These are phyloP conservation scores for Lamprologus sp. DNA, from an alignment of 2,113 vertebrate species.

Conservation along the genomic window DNA sequence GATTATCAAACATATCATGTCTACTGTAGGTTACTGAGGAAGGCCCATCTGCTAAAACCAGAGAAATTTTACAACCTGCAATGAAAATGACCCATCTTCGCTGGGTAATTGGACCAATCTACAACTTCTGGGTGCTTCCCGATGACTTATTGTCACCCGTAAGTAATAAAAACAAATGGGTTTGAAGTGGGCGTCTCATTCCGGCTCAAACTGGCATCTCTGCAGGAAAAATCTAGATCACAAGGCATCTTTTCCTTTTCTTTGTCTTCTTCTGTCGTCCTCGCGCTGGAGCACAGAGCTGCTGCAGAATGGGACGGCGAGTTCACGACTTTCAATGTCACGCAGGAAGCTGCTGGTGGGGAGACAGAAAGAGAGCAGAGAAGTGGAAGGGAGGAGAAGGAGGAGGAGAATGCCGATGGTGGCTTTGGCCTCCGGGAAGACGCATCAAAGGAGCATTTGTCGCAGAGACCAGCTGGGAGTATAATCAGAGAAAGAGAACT, in stretches of 20 bases:
- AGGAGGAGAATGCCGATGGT: constrained; percentile 22
- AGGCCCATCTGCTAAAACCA: neutral
- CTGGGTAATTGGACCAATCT: neutral
- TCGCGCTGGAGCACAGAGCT: constrained; percentile 20
- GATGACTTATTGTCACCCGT: neutral
- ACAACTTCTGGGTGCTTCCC: neutral
- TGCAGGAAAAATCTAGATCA: neutral
- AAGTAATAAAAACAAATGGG: neutral
- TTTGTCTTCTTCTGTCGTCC: neutral
- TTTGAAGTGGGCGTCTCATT: constrained; percentile 3
- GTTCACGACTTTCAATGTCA: constrained; percentile 46
- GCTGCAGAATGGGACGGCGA: constrained; percentile 27
- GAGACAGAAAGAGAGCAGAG: neutral
- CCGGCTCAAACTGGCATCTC: neutral
- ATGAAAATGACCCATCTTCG: neutral
- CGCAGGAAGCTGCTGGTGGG: constrained; percentile 24
- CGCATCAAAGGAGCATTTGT: constrained; percentile 69
- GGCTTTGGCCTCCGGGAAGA: constrained; percentile 50
- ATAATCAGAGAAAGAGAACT: constrained; percentile 44
- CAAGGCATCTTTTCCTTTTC: neutral
- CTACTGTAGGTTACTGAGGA: neutral
- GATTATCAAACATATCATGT: neutral
- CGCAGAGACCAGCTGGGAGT: constrained; percentile 59
- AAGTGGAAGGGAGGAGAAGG: neutral
- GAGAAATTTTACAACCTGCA: neutral